These are phyloP conservation scores for Campoplex nolae DNA, from an alignment of 2,888 invertebrate genomes.

Conservation along the genomic window DNA sequence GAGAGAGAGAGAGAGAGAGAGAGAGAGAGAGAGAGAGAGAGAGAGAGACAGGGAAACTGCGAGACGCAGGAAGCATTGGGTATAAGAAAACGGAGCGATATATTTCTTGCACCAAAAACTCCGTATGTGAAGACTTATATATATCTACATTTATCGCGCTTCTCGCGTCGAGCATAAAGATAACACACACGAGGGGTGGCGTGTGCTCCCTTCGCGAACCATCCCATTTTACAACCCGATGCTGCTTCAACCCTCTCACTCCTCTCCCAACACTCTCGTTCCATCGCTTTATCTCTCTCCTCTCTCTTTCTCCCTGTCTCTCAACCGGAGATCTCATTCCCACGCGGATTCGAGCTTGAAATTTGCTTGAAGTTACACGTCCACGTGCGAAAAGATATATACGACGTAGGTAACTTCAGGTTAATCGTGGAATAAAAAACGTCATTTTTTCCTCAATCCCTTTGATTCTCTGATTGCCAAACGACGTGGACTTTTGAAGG, in stretches of 20 bases:
- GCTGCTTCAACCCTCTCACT: conserved; percentile 25
- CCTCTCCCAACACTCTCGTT: conserved; percentile 20
- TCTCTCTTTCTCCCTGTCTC: conserved; percentile 26
- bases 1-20: background rate
- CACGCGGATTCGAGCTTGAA: conserved; percentile 41
- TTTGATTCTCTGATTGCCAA: background rate
- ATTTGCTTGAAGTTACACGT: conserved; percentile 39
- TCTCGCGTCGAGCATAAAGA: conserved; percentile 51
- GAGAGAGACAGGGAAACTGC: conserved; percentile 15
- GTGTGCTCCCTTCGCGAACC: conserved; percentile 39
- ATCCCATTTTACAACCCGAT: conserved; percentile 60
- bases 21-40: background rate
- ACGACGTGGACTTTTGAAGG: background rate
- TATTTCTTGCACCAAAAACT: conserved; percentile 50
- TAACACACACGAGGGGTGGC: conserved; percentile 42
- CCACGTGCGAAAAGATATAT: conserved; percentile 37
- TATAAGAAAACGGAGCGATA: conserved; percentile 50
- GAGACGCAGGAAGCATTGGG: conserved; percentile 38
- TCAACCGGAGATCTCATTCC: conserved; percentile 46
- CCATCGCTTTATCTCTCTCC: conserved; percentile 33
- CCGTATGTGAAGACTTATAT: conserved; percentile 30
- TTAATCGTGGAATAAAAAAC: conserved; percentile 36
- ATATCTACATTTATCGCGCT: conserved; percentile 54
- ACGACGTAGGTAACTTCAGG: conserved; percentile 9
- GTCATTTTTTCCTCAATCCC: conserved; percentile 33